Evolutionary conservation across 2,797 vertebrate species (phyloP), one percentile per base, ranked within the genome.

Genomic region (Hydrocynus forskahlii): DNA sequence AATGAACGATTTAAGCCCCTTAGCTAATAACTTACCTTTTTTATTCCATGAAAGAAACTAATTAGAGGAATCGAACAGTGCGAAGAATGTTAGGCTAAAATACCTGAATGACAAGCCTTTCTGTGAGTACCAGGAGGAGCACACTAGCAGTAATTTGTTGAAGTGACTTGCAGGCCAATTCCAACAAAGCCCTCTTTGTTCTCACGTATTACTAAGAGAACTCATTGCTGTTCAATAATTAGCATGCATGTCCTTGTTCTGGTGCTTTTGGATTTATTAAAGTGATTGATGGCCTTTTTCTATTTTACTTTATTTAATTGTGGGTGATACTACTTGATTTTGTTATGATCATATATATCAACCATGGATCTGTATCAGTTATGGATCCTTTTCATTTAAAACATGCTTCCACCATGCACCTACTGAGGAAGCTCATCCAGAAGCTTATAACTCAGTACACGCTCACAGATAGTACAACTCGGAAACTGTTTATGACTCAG

Each of bases 81-180:
- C 55, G 23, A 23, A 69, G 40, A 60, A 54, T 69, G 7, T 45
- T 50, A 38, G 19, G 21, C 25, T 76, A 50, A 50, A 12, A 70
- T 38, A 69, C 40, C 48, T 45, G 21, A 59, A 68, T 25, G 63
- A 69, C 25, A 60, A 57, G 7, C 25, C 19, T 60, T 76, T 23
- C 21, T 45, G 57, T 75, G 7, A 52, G 7, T 48, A 50, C 7
- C 70, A 70, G 45, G 68, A 29, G 55, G 19, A 19, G 9, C 50
- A 75, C 21, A 40, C 12, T 59, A 54, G 16, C 9, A 38, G 60
- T 57, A 43, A 40, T 74, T n/a, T 67, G 74, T 10, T 75, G 52
- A 75, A 75, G 40, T 68, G 64, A n/a, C 57, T 69, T 68, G 59
- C 4, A 70, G 29, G 50, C 14, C 76, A 50, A 69, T 75, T 64